Percentiles rank a stretch among this genome's conserved stretches.
Evolutionary conservation across 2,113 vertebrate species (phyloP).

Genomic region (Mesembrinibis cayennensis): DNA sequence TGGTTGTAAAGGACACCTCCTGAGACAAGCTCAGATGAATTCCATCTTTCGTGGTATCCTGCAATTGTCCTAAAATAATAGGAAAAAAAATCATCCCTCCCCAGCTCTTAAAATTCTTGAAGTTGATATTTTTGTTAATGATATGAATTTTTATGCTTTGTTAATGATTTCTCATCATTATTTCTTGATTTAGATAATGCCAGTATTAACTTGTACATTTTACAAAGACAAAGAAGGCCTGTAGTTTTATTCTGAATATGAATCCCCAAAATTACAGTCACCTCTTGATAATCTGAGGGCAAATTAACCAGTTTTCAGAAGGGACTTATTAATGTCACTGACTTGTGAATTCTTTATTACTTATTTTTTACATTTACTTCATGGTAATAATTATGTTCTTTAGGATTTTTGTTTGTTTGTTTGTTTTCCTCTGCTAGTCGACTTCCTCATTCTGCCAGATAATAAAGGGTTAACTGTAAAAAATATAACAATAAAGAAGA

Average conservation of each 20-base stretch:
- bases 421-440: not conserved
- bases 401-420: not conserved
- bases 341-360: not conserved
- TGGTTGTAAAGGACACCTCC: not conserved
- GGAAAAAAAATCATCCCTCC: fast-evolving
- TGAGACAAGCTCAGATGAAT: not conserved
- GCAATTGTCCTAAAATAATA: not conserved
- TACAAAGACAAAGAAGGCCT: not conserved
- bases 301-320: not conserved
- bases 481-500: not conserved
- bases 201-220: not conserved
- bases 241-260: not conserved
- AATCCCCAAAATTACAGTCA: not conserved
- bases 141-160: not conserved
- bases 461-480: not conserved
- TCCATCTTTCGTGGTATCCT: not conserved
- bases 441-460: not conserved
- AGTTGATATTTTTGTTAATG: not conserved
- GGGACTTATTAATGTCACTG: not conserved
- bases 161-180: not conserved
- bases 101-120: not conserved
- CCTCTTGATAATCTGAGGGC: not conserved
- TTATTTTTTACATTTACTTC: not conserved
- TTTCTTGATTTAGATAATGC: not conserved
- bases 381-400: not conserved